These are phyloP conservation scores for Romanomermis culicivorax DNA, from an alignment of 2,888 invertebrate species.

Conservation along the genomic window DNA sequence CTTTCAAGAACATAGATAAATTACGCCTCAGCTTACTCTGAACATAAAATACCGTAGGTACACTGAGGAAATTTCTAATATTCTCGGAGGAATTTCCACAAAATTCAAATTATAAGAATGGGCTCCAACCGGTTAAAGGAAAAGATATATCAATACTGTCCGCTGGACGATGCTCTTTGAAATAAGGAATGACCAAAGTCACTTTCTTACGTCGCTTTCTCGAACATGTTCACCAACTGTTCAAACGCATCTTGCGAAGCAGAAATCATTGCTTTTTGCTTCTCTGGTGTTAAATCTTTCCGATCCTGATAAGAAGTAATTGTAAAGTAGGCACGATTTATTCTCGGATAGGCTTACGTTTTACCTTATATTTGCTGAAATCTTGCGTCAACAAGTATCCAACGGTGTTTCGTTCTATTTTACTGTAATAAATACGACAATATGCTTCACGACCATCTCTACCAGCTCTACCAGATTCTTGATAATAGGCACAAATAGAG, in stretches of 20 bases:
- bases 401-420: conserved; percentile 55
- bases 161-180: neutral
- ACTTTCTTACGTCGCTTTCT: neutral
- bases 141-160: neutral
- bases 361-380: conserved; percentile 22
- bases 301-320: neutral
- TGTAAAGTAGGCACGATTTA: neutral
- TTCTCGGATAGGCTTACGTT: neutral
- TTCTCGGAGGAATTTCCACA: too few relatives aligned
- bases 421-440: conserved; percentile 75
- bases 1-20: too few relatives aligned
- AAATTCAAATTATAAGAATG: too few relatives aligned
- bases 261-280: neutral
- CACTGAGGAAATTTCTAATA: too few relatives aligned
- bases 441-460: conserved; percentile 68
- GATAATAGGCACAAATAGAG: conserved; percentile 81
- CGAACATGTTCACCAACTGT: neutral
- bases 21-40: too few relatives aligned
- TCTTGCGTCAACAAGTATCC: conserved; percentile 55
- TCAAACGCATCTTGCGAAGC: neutral
- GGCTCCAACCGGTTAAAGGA: too few relatives aligned
- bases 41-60: too few relatives aligned
- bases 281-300: neutral
- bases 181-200: neutral
- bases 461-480: conserved; percentile 87